Base-by-base conservation (phyloP, 1,140 invertebrate genomes). In the Drosophila lowei region DNA sequence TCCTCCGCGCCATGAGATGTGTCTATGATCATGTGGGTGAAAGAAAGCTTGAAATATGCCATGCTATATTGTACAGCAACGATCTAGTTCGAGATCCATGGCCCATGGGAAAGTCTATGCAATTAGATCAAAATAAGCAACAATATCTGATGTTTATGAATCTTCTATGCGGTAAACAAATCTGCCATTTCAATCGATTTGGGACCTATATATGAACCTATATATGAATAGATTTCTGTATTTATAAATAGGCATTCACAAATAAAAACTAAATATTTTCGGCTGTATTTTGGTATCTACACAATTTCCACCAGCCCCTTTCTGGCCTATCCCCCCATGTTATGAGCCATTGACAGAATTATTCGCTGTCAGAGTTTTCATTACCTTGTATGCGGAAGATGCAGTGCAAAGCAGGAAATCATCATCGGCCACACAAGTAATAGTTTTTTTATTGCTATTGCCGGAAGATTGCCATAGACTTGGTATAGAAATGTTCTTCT, bases 31-130 rank as follows among this genome's bases (percentile, higher is more conserved):
- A 64, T 54, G 63, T 68, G 65, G 67, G 67, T 70, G 54, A 55
- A 60, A 6, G 30, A 46, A 52, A 43, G 48, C 66, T 28, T 60
- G 15, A 71, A 71, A 71, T 71, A 71, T 71, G 70, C 41, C 58
- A 46, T 46, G 38, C 41, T 47, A 59, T 34, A 42, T 18, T 30
- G 8, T 28, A 28, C 7, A 11, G 15, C 30, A 11, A 30, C 62
- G 30, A 64, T 30, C 34, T 57, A 50, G n/a, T 7, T 7, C 64
- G 50, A 34, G 15, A 16, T 9, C 13, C 15, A 15, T 48, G 34
- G 16, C 56, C 44, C 44, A 16, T 6, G 15, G 43, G n/a, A 34
- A 6, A 13, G 30, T 11, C 16, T 47, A 18, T 5, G 44, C 44
- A 47, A 47, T 47, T 21, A 11, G 16, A 18, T 47, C 15, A 4